Evolutionary conservation across 2,888 invertebrate genomes (phyloP).

Genomic region (Keiferia lycopersicella): DNA sequence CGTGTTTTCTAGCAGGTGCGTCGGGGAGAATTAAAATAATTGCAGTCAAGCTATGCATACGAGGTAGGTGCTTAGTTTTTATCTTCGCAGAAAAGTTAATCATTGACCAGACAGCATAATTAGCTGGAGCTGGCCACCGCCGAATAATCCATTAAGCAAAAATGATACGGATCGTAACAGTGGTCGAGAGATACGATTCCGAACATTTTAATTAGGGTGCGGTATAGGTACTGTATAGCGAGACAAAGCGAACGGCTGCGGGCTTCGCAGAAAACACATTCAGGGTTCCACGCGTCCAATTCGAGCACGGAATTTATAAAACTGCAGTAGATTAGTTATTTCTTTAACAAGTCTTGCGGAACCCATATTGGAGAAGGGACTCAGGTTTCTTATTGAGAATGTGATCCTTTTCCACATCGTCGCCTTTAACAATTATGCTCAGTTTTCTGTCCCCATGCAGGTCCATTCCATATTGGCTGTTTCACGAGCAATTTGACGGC

Average conservation of each 20-base stretch:
- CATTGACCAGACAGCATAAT: slow-evolving; percentile 28
- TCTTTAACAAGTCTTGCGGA: not conserved
- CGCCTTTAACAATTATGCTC: slow-evolving; percentile 49
- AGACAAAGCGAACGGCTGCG: slow-evolving; percentile 47
- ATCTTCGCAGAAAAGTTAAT: slow-evolving; percentile 21
- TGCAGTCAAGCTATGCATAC: not conserved
- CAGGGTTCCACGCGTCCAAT: not conserved
- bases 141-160: slow-evolving; percentile 74
- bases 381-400: slow-evolving; percentile 42
- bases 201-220: slow-evolving; percentile 75
- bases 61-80: not conserved
- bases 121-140: slow-evolving; percentile 42
- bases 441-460: slow-evolving; percentile 39
- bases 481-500: slow-evolving; percentile 48
- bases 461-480: slow-evolving; percentile 35
- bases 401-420: slow-evolving; percentile 49
- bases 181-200: slow-evolving; percentile 60
- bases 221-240: slow-evolving; percentile 41
- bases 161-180: slow-evolving; percentile 71
- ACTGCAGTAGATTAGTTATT: too few species aligned
- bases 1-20: not conserved
- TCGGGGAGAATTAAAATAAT: not conserved
- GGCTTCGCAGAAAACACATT: slow-evolving; percentile 54
- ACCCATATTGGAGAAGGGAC: not conserved
- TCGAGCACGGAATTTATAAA: too few species aligned